A percentile compares a stretch with the other conserved stretches of the same genome.
Evolutionary conservation across 1,140 invertebrate species (phyloP).

Genomic region (Sarcophaga peregrina): DNA sequence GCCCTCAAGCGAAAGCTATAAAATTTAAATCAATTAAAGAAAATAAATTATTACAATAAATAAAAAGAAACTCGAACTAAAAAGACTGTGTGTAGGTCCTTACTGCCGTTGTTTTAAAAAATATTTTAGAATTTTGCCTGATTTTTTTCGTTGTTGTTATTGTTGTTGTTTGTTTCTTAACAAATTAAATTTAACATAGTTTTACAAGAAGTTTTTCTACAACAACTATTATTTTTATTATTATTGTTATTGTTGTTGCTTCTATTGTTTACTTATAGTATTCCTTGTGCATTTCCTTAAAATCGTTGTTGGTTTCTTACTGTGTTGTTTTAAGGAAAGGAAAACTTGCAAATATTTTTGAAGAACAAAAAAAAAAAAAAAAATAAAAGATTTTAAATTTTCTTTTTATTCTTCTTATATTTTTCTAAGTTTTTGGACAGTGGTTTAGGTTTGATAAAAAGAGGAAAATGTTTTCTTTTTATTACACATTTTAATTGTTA

Average conservation of each 20-base stretch:
- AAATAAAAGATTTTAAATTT: too few relatives aligned
- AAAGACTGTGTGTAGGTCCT: too few relatives aligned
- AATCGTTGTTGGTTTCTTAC: neutral
- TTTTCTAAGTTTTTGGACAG: neutral
- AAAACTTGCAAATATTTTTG: neutral
- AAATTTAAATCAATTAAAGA: too few relatives aligned
- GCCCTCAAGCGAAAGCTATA: too few relatives aligned
- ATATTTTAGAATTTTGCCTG: too few relatives aligned
- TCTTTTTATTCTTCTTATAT: neutral
- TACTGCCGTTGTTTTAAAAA: too few relatives aligned
- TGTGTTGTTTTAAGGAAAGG: neutral
- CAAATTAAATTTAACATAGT: constrained; percentile 30
- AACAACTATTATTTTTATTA: neutral
- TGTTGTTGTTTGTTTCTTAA: neutral
- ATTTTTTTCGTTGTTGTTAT: neutral
- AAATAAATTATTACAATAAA: too few relatives aligned
- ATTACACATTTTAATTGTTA: too few relatives aligned
- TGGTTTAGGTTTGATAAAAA: neutral
- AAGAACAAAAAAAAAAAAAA: neutral
- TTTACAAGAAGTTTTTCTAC: constrained; percentile 1
- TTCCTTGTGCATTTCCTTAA: neutral
- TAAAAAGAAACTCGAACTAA: too few relatives aligned
- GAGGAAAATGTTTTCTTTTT: too few relatives aligned
- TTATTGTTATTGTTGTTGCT: constrained; percentile 13
- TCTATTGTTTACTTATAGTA: too few relatives aligned